phyloP scores from a whole-genome alignment of 2,797 vertebrate genomes.

The Gymnoscopelus braueri region DNA sequence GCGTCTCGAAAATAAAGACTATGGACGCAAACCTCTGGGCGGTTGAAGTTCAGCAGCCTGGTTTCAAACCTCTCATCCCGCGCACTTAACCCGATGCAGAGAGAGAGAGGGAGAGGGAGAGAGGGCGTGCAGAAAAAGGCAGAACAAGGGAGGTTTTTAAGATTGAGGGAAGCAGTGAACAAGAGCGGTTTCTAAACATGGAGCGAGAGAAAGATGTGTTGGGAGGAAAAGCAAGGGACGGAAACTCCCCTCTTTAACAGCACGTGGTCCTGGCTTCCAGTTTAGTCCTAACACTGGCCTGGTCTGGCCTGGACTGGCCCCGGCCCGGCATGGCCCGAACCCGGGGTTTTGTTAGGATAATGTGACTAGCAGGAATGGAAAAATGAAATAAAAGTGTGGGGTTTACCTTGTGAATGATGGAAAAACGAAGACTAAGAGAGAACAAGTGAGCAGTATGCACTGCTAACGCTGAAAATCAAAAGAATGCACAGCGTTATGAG shows the following conservation, averaged over 20 bases:
- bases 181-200: neutral
- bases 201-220: conserved; percentile 17
- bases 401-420: conserved; percentile 49
- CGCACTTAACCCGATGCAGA: no score
- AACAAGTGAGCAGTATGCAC: conserved; percentile 45
- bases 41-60: no score
- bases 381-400: conserved; percentile 33
- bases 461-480: conserved; percentile 62
- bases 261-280: conserved; percentile 6
- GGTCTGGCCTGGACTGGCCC: conserved; percentile 12
- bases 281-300: conserved; percentile 5
- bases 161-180: no score
- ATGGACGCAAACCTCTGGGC: no score
- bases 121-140: conserved; percentile 8
- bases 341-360: conserved; percentile 48
- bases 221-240: conserved; percentile 7
- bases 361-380: conserved; percentile 63
- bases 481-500: conserved; percentile 71
- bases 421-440: conserved; percentile 45
- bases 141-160: neutral
- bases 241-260: conserved; percentile 10
- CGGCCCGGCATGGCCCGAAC: neutral
- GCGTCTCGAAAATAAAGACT: no score
- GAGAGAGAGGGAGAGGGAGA: conserved; percentile 71
- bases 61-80: no score